A percentile compares a stretch with the other conserved stretches of the same genome.
phyloP scores from a whole-genome alignment of 2,888 invertebrate species.

The Eupithecia insigniata region DNA sequence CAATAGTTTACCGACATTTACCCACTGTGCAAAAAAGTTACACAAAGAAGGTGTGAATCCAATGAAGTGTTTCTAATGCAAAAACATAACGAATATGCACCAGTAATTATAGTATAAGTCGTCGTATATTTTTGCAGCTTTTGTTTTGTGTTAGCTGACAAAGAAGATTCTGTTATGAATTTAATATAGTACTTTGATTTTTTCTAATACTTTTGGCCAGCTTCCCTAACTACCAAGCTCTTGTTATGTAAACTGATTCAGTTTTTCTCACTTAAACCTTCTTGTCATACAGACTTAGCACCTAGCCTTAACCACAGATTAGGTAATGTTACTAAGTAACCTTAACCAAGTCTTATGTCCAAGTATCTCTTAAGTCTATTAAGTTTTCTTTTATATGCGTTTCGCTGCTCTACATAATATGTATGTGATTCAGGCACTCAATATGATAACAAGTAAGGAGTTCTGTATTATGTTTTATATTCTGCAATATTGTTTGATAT shows the following conservation, averaged over 20 bases:
- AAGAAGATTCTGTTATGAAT: background rate
- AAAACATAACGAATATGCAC: conserved; percentile 45
- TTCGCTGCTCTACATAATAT: background rate
- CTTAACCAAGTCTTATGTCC: background rate
- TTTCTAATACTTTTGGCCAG: background rate
- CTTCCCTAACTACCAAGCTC: background rate
- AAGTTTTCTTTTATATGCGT: background rate
- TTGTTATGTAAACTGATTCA: background rate
- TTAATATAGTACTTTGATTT: background rate
- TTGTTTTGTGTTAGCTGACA: background rate
- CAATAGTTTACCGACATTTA: conserved; percentile 55
- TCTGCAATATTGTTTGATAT: background rate
- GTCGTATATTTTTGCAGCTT: background rate
- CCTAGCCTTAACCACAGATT: background rate
- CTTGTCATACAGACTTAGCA: background rate
- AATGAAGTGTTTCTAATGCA: conserved; percentile 59
- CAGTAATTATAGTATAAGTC: conserved; percentile 14
- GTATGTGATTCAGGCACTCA: background rate
- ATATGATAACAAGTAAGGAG: no score
- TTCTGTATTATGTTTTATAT: no score
- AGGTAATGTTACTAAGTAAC: no score
- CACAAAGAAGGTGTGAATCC: conserved; percentile 55
- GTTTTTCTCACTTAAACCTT: background rate
- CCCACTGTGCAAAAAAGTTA: conserved; percentile 52
- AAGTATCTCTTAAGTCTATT: background rate